Base-by-base conservation (phyloP, 2,113 vertebrate genomes). In the Asarcornis scutulata region DNA sequence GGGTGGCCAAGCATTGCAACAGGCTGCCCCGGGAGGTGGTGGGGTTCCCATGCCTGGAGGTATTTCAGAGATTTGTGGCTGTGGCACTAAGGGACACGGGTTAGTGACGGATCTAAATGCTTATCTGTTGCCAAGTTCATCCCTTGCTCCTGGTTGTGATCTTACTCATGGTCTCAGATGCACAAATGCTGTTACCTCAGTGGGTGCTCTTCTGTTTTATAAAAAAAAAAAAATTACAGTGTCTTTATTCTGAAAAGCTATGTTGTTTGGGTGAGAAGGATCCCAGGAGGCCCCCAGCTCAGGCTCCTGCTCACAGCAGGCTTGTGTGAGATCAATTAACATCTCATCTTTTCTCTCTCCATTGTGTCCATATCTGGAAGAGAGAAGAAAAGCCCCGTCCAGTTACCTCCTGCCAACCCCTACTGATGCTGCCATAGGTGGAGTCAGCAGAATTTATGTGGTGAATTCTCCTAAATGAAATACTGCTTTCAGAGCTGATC, bases 401-500 rank as follows among this genome's bases (percentile, higher is more conserved):
- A 34, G 1, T n/a, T 83, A 36, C 53, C 59, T 79, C 34, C 84
- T 92, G 66, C 50, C 87, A 87, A 29, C 17, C 29, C 1, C 0
- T 59, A 66, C 91, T 66, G 71, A 62, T 64, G 38, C 16, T 83
- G 73, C 20, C 62, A 17, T 18, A 79, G 55, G 9, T 58, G 74
- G 56, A 83, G 71, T 29, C 6, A 32, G 14, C 11, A 36, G 26
- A 18, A 32, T 81, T 23, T 8, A 87, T 55, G 17, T 42, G 34
- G 29, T 60, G 63, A 80, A 86, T 78, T 84, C 52, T 79, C 40
- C 60, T 92, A 83, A 55, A 20, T 83, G 84, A 88, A 82, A 91
- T 16, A 31, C 17, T 76, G 59, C 60, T 88, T 79, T 64, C 34
- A 82, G 77, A 63, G 26, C 26, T 6, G 1, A 25, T 16, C 83